phyloP scores from a whole-genome alignment of 2,113 vertebrate species.

The Arvicanthis niloticus region DNA sequence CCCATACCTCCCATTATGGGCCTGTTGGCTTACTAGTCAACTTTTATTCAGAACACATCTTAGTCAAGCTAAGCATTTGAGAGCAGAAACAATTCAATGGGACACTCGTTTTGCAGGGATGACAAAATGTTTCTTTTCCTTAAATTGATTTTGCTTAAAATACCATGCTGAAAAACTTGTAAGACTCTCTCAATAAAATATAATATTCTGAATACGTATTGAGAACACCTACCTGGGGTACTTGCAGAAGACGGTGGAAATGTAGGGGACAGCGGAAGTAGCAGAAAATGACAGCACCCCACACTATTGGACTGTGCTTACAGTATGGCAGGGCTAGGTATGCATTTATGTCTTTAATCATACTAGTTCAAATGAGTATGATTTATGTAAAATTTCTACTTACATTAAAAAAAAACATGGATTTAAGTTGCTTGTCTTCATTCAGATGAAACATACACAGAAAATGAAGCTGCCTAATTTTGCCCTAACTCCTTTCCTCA shows the following conservation, averaged over 20 bases:
- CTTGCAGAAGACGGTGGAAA: background rate
- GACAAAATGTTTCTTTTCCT: background rate
- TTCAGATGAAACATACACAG: background rate
- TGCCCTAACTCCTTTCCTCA: background rate
- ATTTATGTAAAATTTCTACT: constrained; percentile 25
- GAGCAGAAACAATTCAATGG: background rate
- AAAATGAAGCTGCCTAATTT: constrained; percentile 9
- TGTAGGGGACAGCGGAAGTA: background rate
- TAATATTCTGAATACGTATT: background rate
- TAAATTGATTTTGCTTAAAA: background rate
- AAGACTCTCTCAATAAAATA: background rate
- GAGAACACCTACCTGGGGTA: background rate
- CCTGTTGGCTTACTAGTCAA: background rate
- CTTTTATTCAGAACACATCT: background rate
- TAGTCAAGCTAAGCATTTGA: background rate
- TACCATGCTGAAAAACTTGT: background rate
- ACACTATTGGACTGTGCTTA: no score
- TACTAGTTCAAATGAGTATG: background rate
- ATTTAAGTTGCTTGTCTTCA: background rate
- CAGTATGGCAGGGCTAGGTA: background rate
- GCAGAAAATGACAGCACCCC: background rate
- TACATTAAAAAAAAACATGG: background rate
- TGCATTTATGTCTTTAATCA: background rate
- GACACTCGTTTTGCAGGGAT: background rate
- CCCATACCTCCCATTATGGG: background rate